These are phyloP conservation scores for Sycobia sp. DNA, from an alignment of 1,140 invertebrate genomes.

Conservation along the genomic window DNA sequence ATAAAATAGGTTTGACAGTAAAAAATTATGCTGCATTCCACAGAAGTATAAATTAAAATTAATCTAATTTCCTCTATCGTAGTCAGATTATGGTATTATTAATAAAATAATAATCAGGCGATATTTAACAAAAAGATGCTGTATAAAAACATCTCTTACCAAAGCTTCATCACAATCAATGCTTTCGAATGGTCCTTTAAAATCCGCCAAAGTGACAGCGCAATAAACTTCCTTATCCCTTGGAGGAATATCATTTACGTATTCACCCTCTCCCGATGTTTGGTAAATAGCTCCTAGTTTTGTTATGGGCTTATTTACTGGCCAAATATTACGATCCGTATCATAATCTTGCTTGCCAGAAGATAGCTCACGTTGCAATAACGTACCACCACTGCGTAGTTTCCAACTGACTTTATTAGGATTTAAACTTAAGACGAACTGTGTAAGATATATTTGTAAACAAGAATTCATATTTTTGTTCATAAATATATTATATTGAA, in stretches of 20 bases:
- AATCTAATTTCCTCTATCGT: too few species aligned
- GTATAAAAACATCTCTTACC: slow-evolving; percentile 53
- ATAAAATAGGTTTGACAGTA: too few species aligned
- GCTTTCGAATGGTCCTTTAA: slow-evolving; percentile 63
- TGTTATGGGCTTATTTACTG: slow-evolving; percentile 73
- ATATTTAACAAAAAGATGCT: too few species aligned
- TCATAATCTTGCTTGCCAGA: slow-evolving; percentile 72
- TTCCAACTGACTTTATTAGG: slow-evolving; percentile 50
- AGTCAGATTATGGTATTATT: too few species aligned
- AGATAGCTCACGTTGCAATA: slow-evolving; percentile 67
- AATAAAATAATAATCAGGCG: too few species aligned
- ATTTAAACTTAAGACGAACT: slow-evolving; percentile 64
- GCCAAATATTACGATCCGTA: slow-evolving; percentile 71
- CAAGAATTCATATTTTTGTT: too few species aligned
- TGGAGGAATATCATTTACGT: slow-evolving; percentile 66
- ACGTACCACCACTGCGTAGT: slow-evolving; percentile 50
- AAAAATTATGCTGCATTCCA: too few species aligned
- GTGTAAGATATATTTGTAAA: slow-evolving; percentile 35
- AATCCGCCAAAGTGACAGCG: slow-evolving; percentile 67
- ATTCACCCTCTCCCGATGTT: slow-evolving; percentile 72
- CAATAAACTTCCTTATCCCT: slow-evolving; percentile 65
- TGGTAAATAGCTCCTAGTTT: slow-evolving; percentile 76
- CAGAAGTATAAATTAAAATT: too few species aligned
- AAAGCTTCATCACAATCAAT: slow-evolving; percentile 67
- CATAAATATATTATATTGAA: too few species aligned